Evolutionary conservation across 64 coral and sea anemone species (phyloP).

Genomic region (Pocillopora damicornis): DNA sequence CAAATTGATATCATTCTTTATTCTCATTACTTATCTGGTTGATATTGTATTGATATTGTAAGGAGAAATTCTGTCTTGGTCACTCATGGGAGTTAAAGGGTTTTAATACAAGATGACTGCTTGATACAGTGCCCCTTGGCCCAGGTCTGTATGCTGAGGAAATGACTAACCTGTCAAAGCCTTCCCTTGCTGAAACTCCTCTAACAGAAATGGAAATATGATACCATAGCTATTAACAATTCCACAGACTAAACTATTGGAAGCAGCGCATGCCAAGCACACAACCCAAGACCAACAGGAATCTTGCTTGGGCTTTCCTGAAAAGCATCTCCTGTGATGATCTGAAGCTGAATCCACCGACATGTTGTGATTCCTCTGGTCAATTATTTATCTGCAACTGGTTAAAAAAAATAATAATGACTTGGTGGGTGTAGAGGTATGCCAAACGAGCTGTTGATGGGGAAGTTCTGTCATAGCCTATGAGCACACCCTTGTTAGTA

Average conservation of each 20-base stretch:
- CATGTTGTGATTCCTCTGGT: not conserved
- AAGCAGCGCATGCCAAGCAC: slow-evolving; percentile 16
- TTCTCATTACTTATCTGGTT: too few species aligned
- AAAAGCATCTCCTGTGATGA: not conserved
- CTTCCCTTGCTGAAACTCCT: slow-evolving; percentile 23
- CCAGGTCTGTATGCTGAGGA: too few species aligned
- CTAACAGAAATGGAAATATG: slow-evolving; percentile 18
- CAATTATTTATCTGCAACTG: not conserved
- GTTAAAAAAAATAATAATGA: not conserved
- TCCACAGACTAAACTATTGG: slow-evolving; percentile 11
- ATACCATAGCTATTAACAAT: slow-evolving; percentile 24
- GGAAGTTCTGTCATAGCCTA: too few species aligned
- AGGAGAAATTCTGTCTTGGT: not conserved
- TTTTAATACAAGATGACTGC: not conserved
- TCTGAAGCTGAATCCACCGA: not conserved
- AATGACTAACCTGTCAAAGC: not conserved
- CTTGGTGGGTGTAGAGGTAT: too few species aligned
- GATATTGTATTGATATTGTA: too few species aligned
- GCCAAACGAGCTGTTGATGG: too few species aligned
- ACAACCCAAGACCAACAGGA: slow-evolving; percentile 28
- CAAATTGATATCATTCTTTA: too few species aligned
- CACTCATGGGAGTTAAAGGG: not conserved
- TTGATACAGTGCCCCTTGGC: not conserved
- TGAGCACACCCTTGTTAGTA: too few species aligned
- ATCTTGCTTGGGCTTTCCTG: not conserved